Base-by-base conservation (phyloP, 2,113 vertebrate genomes). In the Pleuronectes platessa region DNA sequence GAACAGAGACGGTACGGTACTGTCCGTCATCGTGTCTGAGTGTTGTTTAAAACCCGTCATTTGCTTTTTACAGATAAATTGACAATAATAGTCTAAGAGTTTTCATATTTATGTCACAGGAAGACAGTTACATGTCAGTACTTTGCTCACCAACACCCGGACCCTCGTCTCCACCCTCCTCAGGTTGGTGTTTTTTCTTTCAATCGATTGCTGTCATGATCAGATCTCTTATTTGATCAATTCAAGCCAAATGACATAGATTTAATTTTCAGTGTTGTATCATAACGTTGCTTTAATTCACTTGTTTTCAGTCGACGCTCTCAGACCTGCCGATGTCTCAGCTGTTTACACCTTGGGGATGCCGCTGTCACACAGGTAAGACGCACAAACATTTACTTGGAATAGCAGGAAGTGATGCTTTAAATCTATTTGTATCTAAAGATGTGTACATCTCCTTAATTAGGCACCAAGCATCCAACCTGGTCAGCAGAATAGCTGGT, bases 301-400 rank as follows among this genome's bases (percentile, higher is more conserved):
- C 1, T 60, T 68, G 14, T 67, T 71, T 63, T 23, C 79, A 93
- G 92, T 91, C 85, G 83, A 93, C 47, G 18, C 83, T 45, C 83
- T 94, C 31, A 87, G 54, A 53, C 91, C 93, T 42, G 81, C 65
- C 26, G 90, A 93, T 53, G 45, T 93, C 12, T 2, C 89, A 2
- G 72, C 67, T 35, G 67, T 94, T 40, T 79, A 90, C 37, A 53
- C 69, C 1, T 49, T 94, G 68, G 91, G 91, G 47, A 24, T 79
- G 5, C 87, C 84, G 8, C 18, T 17, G 0, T 79, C 77, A 56
- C 56, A 87, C 61, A 91, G 92, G 93, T 93, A 87, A 62, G 20
- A 31, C 31, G 31, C 31, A 31, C 1, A 31, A 31, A 31, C 6
- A 31, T 31, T 1, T 31, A 7, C 1, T 31, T 31, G 1, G 31